phyloP scores from a whole-genome alignment of 2,113 vertebrate genomes.

The Zosterops japonicus region DNA sequence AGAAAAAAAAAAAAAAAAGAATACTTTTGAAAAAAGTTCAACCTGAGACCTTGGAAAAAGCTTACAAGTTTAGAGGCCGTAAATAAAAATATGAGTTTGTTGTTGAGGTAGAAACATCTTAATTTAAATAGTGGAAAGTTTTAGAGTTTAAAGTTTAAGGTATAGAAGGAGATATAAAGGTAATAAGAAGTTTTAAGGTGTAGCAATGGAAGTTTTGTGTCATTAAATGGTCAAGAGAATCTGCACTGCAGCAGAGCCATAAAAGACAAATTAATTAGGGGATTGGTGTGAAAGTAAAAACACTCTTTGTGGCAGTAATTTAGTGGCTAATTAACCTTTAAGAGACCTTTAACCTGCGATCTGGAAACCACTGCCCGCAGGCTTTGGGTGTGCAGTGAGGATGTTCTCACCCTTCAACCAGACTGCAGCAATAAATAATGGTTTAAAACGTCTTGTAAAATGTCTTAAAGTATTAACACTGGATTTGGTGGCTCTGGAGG shows the following conservation, averaged over 20 bases:
- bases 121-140: not conserved
- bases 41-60: not conserved
- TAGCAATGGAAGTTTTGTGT: not conserved
- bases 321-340: not conserved
- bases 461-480: not conserved
- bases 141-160: not conserved
- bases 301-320: not conserved
- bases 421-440: not conserved
- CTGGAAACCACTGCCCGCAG: not conserved
- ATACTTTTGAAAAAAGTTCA: not conserved
- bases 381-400: not conserved
- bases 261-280: not conserved
- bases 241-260: not conserved
- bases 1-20: too few species aligned
- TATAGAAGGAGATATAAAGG: not conserved
- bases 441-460: not conserved
- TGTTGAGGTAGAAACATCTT: not conserved
- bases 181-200: not conserved
- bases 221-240: not conserved
- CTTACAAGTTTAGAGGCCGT: not conserved
- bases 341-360: not conserved
- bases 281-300: not conserved
- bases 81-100: not conserved
- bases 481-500: not conserved
- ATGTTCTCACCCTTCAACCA: not conserved